Percentiles rank a stretch among this genome's conserved stretches.
Conservation (phyloP, 1,140 invertebrate species). For the Triops cancriformis region DNA sequence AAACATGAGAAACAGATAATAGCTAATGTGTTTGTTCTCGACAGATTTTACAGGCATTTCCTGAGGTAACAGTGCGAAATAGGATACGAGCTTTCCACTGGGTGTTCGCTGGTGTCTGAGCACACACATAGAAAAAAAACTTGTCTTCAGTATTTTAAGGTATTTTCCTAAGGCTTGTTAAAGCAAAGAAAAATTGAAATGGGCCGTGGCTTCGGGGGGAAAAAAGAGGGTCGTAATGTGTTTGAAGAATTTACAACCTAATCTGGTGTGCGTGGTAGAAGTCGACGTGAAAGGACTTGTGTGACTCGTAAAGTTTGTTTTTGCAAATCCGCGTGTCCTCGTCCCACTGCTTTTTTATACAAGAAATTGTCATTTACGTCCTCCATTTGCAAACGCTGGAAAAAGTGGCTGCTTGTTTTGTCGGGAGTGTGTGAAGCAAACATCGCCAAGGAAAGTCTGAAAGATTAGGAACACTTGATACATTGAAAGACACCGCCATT, state of each 20-base stretch:
- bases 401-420: not conserved
- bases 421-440: not conserved
- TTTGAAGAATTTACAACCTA: not conserved
- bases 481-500: not conserved
- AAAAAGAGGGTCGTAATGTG: not conserved
- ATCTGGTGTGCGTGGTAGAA: not conserved
- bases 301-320: not conserved
- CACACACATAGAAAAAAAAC: not conserved
- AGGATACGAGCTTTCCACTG: not conserved
- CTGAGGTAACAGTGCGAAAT: conserved; percentile 1
- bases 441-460: not conserved
- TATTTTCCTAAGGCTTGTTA: not conserved
- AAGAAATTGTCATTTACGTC: not conserved
- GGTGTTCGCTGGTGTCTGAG: not conserved
- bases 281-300: not conserved
- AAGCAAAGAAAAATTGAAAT: not conserved
- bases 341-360: not conserved
- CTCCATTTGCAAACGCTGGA: not conserved
- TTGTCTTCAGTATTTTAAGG: not conserved
- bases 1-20: conserved; percentile 7
- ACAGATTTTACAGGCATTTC: not conserved
- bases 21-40: not conserved
- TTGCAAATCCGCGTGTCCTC: not conserved
- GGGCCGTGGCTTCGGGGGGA: not conserved
- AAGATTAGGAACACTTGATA: not conserved